These are phyloP conservation scores for Drosophila subquinaria DNA, from an alignment of 2,888 invertebrate species.

Conservation along the genomic window DNA sequence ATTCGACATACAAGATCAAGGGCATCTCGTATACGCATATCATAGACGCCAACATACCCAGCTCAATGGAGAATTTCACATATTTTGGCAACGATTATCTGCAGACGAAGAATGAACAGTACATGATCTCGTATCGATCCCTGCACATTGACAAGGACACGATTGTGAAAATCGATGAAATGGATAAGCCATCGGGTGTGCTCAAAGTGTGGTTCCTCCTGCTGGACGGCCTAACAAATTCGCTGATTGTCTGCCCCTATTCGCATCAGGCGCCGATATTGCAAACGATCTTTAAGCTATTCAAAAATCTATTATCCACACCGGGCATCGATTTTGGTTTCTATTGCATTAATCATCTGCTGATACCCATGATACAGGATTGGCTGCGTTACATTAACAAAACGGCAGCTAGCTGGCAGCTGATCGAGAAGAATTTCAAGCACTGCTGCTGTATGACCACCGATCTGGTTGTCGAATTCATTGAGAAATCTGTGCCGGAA, in stretches of 20 bases:
- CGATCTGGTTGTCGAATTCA: slow-evolving; percentile 94
- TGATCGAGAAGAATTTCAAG: slow-evolving; percentile 95
- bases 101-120: slow-evolving; percentile 88
- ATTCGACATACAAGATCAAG: slow-evolving; percentile 93
- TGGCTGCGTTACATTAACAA: slow-evolving; percentile 94
- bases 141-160: slow-evolving; percentile 86
- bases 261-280: slow-evolving; percentile 94
- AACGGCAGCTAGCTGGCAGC: slow-evolving; percentile 90
- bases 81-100: slow-evolving; percentile 89
- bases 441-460: slow-evolving; percentile 97
- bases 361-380: slow-evolving; percentile 96
- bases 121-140: slow-evolving; percentile 87
- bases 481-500: slow-evolving; percentile 88
- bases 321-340: slow-evolving; percentile 96
- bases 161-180: slow-evolving; percentile 86
- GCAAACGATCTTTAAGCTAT: slow-evolving; percentile 94
- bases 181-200: slow-evolving; percentile 93
- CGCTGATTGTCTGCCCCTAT: slow-evolving; percentile 93
- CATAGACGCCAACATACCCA: slow-evolving; percentile 94
- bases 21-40: slow-evolving; percentile 91
- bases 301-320: slow-evolving; percentile 91
- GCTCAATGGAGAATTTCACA: slow-evolving; percentile 89
- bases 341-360: slow-evolving; percentile 95
- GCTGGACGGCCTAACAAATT: slow-evolving; percentile 93
- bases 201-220: slow-evolving; percentile 96